Base-by-base conservation (phyloP, 2,888 invertebrate species). In the Dryobota labecula region DNA sequence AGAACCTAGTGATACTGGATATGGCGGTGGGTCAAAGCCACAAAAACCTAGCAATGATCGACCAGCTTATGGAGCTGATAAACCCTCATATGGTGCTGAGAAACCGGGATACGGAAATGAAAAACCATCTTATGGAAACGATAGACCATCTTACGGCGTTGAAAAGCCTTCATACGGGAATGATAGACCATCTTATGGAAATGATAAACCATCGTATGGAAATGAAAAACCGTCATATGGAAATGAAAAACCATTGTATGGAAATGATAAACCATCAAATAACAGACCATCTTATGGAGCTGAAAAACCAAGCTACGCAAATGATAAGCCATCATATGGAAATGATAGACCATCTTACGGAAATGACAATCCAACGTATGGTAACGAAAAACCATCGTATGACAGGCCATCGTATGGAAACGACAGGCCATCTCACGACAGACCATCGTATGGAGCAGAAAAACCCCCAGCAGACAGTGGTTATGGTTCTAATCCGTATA, bases 161-260 rank as follows among this genome's bases (percentile, higher is more conserved):
- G 76, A 78, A 43, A 78, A 76, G 18, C 80, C 84, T n/a, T 71
- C 81, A 3, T 77, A 82, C 47, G 70, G 72, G 0, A 45, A 64
- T 1, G 63, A 85, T 0, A 85, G 70, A 61, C 87, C 87, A 0
- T 56, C 71, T 0, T 84, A 87, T 27, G 73, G 76, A 9, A 68
- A 60, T 65, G 64, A 75, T 0, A 76, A 57, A 24, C 73, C 77
- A 2, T 61, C 76, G 0, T 83, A 82, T 43, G 70, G 68, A 0
- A 38, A 64, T 2, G 63, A 85, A 0, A 85, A 69, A 62, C 87
- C 87, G 0, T 57, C 71, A 0, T 84, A 87, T 27, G 72, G 73
- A 11, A 70, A 62, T 62, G 64, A 75, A 1, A 76, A 64, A 20
- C 73, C 77, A 4, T 57, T 75, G 0, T 82, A 82, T 51, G 70